Conservation (phyloP, 1,140 invertebrate species). For the Pseudomyrmex dendroicus region DNA sequence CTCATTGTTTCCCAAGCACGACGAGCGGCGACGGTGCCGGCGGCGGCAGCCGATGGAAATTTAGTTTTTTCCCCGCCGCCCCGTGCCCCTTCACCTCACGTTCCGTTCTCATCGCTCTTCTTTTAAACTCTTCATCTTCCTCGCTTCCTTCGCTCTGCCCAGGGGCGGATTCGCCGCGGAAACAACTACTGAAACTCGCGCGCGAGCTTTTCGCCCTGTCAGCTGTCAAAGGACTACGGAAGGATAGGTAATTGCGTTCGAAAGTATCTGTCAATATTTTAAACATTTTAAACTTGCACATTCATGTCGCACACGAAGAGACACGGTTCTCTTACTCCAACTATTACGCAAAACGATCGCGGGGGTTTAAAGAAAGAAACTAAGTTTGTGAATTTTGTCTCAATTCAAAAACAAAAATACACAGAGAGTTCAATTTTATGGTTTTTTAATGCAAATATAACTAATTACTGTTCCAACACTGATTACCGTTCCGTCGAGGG, state of each 20-base stretch:
- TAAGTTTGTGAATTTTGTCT: neutral
- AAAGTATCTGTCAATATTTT: conserved; percentile 22
- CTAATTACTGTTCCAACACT: neutral
- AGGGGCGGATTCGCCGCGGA: neutral
- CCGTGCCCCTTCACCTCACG: too few relatives aligned
- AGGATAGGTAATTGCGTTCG: neutral
- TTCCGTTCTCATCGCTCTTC: neutral
- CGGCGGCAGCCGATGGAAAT: conserved; percentile 71
- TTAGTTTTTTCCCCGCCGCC: conserved; percentile 65
- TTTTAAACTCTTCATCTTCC: conserved; percentile 38
- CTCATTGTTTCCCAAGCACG: conserved; percentile 54
- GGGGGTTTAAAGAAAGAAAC: too few relatives aligned
- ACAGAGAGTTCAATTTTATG: neutral
- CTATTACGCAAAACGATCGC: too few relatives aligned
- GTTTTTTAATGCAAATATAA: neutral
- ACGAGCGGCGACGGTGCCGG: neutral
- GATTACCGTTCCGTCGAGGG: neutral
- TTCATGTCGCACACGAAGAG: neutral
- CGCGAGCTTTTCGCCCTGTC: neutral
- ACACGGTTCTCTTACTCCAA: neutral
- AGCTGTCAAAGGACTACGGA: neutral
- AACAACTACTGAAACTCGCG: conserved; percentile 1
- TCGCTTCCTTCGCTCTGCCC: neutral
- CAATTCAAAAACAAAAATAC: neutral
- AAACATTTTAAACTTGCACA: neutral